phyloP scores from a whole-genome alignment of 2,113 vertebrate genomes.

The Coturnix japonica region DNA sequence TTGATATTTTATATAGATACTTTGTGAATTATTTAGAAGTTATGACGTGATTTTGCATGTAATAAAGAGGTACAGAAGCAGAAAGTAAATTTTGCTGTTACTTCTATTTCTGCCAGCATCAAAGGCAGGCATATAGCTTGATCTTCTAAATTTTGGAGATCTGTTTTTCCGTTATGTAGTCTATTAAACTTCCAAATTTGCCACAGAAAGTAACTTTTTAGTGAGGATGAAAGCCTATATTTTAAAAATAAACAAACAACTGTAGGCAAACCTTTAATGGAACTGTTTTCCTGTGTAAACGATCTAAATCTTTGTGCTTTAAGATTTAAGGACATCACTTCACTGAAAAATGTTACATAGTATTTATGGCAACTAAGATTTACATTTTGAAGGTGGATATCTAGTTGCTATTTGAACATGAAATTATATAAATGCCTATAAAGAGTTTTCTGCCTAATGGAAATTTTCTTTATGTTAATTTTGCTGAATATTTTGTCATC shows the following conservation, averaged over 20 bases:
- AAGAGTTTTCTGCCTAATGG: neutral
- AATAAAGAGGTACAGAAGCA: neutral
- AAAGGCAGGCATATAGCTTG: neutral
- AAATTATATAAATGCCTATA: neutral
- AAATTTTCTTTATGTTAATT: neutral
- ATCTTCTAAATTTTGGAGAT: neutral
- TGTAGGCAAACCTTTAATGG: neutral
- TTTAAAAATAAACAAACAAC: neutral
- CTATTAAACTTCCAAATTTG: neutral
- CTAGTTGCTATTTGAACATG: neutral
- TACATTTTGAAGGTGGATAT: neutral
- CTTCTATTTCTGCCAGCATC: neutral
- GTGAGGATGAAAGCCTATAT: neutral
- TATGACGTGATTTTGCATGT: neutral
- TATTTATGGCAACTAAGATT: neutral
- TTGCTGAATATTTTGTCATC: neutral
- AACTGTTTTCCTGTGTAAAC: neutral
- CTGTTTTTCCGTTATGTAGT: neutral
- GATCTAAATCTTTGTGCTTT: neutral
- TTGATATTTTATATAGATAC: neutral
- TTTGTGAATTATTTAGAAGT: neutral
- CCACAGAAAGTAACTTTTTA: neutral
- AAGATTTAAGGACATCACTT: neutral
- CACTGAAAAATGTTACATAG: neutral
- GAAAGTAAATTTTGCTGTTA: neutral